Evolutionary conservation across 2,113 vertebrate genomes (phyloP).

Genomic region (Cygnus buccinator): DNA sequence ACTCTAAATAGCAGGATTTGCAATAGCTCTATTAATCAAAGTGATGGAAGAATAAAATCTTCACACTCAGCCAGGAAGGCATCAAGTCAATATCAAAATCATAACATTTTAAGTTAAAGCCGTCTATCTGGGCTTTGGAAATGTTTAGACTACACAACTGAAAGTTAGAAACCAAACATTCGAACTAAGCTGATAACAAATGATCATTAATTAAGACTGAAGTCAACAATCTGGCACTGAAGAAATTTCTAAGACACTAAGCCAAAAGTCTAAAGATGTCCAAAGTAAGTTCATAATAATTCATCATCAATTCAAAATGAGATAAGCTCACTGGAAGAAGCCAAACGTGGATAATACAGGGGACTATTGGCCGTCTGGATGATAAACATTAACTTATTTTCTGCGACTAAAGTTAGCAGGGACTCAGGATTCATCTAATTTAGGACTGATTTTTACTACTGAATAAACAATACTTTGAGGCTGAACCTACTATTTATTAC

Average conservation of each 20-base stretch:
- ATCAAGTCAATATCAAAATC: constrained; percentile 73
- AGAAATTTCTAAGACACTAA: constrained; percentile 64
- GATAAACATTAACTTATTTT: neutral
- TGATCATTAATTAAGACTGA: constrained; percentile 78
- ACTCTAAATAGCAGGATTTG: constrained; percentile 38
- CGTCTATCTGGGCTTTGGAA: constrained; percentile 66
- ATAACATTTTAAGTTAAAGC: constrained; percentile 72
- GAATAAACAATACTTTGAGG: neutral
- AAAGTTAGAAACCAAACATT: constrained; percentile 73
- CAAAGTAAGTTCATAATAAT: constrained; percentile 69
- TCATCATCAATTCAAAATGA: constrained; percentile 36
- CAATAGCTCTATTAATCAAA: constrained; percentile 72
- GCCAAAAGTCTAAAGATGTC: constrained; percentile 71
- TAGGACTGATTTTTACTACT: neutral
- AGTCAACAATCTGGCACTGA: constrained; percentile 70
- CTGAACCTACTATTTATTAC: neutral
- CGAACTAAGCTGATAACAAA: constrained; percentile 72
- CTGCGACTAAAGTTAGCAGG: neutral
- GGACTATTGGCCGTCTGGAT: neutral
- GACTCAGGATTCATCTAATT: neutral
- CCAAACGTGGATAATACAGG: neutral
- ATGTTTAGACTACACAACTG: constrained; percentile 74
- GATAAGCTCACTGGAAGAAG: neutral
- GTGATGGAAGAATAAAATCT: constrained; percentile 71
- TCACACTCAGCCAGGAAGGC: constrained; percentile 69